Evolutionary conservation across 2,888 invertebrate species (phyloP), one percentile per base, ranked within the genome.

Genomic region (Adelognathus sp.): DNA sequence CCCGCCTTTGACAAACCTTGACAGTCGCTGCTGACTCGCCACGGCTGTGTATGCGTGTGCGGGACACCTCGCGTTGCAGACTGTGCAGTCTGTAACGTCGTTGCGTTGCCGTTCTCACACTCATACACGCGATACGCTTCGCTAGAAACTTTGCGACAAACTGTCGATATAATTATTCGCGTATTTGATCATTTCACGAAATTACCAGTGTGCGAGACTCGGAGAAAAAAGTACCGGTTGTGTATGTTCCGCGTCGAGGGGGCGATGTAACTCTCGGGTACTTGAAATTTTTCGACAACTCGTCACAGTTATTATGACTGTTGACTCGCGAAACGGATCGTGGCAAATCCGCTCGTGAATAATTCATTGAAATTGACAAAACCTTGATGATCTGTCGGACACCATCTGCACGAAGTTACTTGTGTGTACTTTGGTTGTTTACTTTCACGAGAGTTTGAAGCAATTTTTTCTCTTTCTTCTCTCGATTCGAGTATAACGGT

Each of bases 1-100:
- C 70, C 78, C 74, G 74, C 74, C 78, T 79, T 70, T 66, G 78
- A 79, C 61, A 74, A 74, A 78, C 73, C 78, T 74, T 79, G 78
- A 79, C 70, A 71, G 66, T 79, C 78, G 66, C 61, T 60, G 54
- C 66, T 70, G 64, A 41, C 69, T 79, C 36, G 29, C 39, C 52
- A 58, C 6, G 16, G 33, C 52, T 52, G 29, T 36, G 39, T 21
- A 11, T 24, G 5, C n/a, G 14, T 18, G 33, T 44, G 9, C 24
- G 16, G n/a, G n/a, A n/a, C n/a, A n/a, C n/a, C n/a, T n/a, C n/a
- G n/a, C n/a, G n/a, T n/a, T n/a, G n/a, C n/a, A n/a, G n/a, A n/a
- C n/a, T 46, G 27, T 60, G 18, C 27, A 33, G 31, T 36, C 52
- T 50, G 64, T 64, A 21, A 18, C 46, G 50, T 66, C 54, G 50